These are phyloP conservation scores for Andrena chrysosceles DNA, from an alignment of 2,888 invertebrate species.

Conservation along the genomic window DNA sequence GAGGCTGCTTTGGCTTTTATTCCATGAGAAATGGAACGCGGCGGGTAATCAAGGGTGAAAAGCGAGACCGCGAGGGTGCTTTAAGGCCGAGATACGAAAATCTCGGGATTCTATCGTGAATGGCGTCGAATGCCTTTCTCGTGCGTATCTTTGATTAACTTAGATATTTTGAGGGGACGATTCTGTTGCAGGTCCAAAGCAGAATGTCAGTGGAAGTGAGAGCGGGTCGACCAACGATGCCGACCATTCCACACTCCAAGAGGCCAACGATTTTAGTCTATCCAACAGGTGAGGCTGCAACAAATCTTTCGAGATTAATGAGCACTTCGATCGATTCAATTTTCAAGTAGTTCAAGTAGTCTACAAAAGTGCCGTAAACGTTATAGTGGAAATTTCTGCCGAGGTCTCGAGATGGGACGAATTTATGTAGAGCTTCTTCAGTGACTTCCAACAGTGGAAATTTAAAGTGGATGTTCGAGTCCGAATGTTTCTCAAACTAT, in stretches of 20 bases:
- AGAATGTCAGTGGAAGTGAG: conserved; percentile 76
- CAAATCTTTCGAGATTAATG: background rate
- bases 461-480: background rate
- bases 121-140: background rate
- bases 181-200: conserved; percentile 58
- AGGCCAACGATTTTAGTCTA: conserved; percentile 91
- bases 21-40: background rate
- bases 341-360: background rate
- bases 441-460: background rate
- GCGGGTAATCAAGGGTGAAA: background rate
- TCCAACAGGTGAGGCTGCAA: conserved; percentile 88
- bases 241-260: conserved; percentile 87
- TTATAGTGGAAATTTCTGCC: background rate
- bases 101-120: background rate
- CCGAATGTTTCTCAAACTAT: background rate
- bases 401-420: background rate
- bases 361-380: background rate
- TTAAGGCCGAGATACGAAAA: background rate
- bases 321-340: background rate
- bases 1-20: conserved; percentile 1
- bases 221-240: conserved; percentile 80
- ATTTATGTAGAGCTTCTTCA: too few relatives aligned
- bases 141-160: background rate
- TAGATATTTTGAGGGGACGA: background rate
- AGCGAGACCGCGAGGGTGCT: background rate